phyloP scores from a whole-genome alignment of 2,797 vertebrate species.

The Lithobates pipiens region DNA sequence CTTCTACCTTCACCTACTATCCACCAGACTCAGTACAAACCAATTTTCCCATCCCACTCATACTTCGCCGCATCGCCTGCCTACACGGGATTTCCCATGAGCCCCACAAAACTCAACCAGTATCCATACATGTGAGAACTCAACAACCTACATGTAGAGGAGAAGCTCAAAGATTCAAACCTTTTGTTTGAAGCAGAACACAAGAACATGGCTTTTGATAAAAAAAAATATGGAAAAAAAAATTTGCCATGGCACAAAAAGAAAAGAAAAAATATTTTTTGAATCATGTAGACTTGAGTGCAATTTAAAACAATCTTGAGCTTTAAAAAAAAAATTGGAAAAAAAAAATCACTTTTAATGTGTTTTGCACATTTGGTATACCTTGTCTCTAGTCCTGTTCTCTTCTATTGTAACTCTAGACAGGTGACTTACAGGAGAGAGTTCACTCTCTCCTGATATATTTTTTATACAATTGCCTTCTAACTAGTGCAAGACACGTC shows the following conservation, averaged over 20 bases:
- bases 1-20: slow-evolving; percentile 93
- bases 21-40: slow-evolving; percentile 95
- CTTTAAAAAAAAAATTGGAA: slow-evolving; percentile 86
- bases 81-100: slow-evolving; percentile 93
- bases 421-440: slow-evolving; percentile 93
- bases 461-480: slow-evolving; percentile 99
- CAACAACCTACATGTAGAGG: slow-evolving; percentile 64
- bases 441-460: slow-evolving; percentile 91
- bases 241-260: slow-evolving; percentile 94
- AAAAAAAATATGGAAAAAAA: slow-evolving; percentile 65
- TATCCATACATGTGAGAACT: slow-evolving; percentile 94
- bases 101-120: slow-evolving; percentile 97
- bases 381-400: slow-evolving; percentile 93
- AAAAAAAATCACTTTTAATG: slow-evolving; percentile 92
- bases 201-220: slow-evolving; percentile 87
- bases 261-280: slow-evolving; percentile 85
- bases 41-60: slow-evolving; percentile 92
- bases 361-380: slow-evolving; percentile 99
- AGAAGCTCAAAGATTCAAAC: slow-evolving; percentile 68
- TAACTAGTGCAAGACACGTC: slow-evolving; percentile 98
- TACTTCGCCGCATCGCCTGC: slow-evolving; percentile 92
- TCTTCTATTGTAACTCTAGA: slow-evolving; percentile 96
- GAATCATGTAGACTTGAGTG: slow-evolving; percentile 94
- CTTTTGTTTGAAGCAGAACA: slow-evolving; percentile 67
- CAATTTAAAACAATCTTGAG: slow-evolving; percentile 95